phyloP scores from a whole-genome alignment of 2,888 invertebrate species.

The Dendrolimus pini region DNA sequence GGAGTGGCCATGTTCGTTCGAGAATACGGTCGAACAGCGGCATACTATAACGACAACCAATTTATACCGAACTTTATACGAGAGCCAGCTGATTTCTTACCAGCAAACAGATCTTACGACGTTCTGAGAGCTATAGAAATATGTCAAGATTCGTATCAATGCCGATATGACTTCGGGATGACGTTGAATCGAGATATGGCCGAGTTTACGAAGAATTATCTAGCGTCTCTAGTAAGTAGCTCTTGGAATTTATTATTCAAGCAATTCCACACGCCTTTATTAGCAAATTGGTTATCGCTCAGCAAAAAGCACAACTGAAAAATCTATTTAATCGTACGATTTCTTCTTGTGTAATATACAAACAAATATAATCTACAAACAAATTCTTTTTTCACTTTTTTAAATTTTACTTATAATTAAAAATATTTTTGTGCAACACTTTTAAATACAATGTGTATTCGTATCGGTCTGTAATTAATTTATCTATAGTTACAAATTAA shows the following conservation, averaged over 20 bases:
- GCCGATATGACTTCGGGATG: conserved; percentile 92
- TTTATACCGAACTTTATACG: conserved; percentile 86
- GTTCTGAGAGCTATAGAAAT: conserved; percentile 79
- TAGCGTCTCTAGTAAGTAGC: conserved; percentile 76
- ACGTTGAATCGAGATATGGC: conserved; percentile 90
- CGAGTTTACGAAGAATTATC: conserved; percentile 90
- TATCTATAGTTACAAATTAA: too few relatives aligned
- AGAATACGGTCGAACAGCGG: conserved; percentile 87
- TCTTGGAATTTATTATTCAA: not conserved
- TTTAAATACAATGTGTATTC: too few relatives aligned
- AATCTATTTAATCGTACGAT: too few relatives aligned
- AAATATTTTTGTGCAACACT: too few relatives aligned
- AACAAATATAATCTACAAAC: too few relatives aligned
- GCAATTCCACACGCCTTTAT: too few relatives aligned
- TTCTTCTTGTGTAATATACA: too few relatives aligned
- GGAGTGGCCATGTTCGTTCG: conserved; percentile 87
- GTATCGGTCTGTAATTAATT: too few relatives aligned
- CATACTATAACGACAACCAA: conserved; percentile 86
- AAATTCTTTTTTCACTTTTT: too few relatives aligned
- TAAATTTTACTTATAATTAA: too few relatives aligned
- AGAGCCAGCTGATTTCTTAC: conserved; percentile 83
- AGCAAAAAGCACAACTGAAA: too few relatives aligned
- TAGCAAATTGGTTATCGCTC: too few relatives aligned
- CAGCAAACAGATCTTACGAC: conserved; percentile 82
- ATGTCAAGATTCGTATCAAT: conserved; percentile 90